phyloP scores from a whole-genome alignment of 53 echinoderm and acorn worm genomes.

The Antedon mediterranea region DNA sequence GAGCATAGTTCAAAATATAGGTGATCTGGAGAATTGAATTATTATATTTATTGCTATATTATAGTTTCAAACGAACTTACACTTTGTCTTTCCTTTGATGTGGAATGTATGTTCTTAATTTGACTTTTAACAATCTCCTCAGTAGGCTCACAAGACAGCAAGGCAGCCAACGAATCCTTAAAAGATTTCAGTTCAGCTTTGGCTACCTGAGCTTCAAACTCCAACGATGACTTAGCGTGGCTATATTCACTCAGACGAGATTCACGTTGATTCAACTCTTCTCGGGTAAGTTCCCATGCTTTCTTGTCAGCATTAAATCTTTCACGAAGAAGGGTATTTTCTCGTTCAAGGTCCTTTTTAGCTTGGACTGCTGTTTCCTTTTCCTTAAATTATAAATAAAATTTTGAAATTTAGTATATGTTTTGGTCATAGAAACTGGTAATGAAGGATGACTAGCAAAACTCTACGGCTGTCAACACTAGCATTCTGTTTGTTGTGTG shows the following conservation, averaged over 20 bases:
- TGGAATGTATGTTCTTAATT: conserved; percentile 39
- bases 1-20: no score
- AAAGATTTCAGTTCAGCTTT: conserved; percentile 57
- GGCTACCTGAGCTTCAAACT: conserved; percentile 70
- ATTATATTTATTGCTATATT: no score
- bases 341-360: conserved; percentile 54
- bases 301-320: conserved; percentile 55
- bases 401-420: no score
- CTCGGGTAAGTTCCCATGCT: conserved; percentile 31
- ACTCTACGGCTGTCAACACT: no score
- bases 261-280: conserved; percentile 57
- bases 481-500: no score
- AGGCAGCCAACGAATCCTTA: conserved; percentile 64
- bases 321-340: conserved; percentile 54
- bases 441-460: no score
- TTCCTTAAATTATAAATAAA: no score
- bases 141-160: conserved; percentile 41
- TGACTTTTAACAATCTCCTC: conserved; percentile 65
- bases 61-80: neutral
- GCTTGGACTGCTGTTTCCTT: conserved; percentile 41
- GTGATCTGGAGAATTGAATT: no score
- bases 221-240: conserved; percentile 43
- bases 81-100: neutral
- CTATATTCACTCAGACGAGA: conserved; percentile 28
- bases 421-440: no score